phyloP scores from a whole-genome alignment of 2,888 invertebrate species.

The Habroteleia sp. region DNA sequence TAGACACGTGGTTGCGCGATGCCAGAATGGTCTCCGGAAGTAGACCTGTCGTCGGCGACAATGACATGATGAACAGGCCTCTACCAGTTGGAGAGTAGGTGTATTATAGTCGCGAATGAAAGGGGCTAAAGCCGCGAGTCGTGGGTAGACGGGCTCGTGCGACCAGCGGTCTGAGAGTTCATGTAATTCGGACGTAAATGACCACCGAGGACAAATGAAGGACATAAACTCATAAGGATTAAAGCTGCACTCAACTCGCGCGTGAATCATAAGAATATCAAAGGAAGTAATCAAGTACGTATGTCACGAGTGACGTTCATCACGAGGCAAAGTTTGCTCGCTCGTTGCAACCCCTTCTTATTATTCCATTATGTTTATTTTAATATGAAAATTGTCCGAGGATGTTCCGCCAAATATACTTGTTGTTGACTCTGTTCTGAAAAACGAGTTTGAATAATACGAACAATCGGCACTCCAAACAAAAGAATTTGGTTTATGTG shows the following conservation, averaged over 20 bases:
- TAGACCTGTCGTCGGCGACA: slow-evolving; percentile 73
- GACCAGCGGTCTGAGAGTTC: slow-evolving; percentile 40
- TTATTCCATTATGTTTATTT: not conserved
- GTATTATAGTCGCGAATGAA: slow-evolving; percentile 72
- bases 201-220: slow-evolving; percentile 70
- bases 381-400: not conserved
- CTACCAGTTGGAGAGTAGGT: slow-evolving; percentile 68
- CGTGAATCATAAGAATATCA: slow-evolving; percentile 58
- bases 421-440: not conserved
- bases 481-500: slow-evolving; percentile 5
- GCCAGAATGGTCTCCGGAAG: slow-evolving; percentile 69
- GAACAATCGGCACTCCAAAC: not conserved
- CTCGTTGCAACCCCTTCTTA: slow-evolving; percentile 20
- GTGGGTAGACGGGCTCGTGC: slow-evolving; percentile 72
- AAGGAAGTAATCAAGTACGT: slow-evolving; percentile 62
- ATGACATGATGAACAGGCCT: slow-evolving; percentile 72
- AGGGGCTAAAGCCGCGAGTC: slow-evolving; percentile 68
- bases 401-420: not conserved
- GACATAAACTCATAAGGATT: slow-evolving; percentile 71
- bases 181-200: slow-evolving; percentile 63
- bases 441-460: not conserved
- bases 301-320: slow-evolving; percentile 52
- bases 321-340: slow-evolving; percentile 14
- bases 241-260: slow-evolving; percentile 61
- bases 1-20: slow-evolving; percentile 41